phyloP scores from a whole-genome alignment of 2,888 invertebrate genomes.

The Fabriciana adippe region DNA sequence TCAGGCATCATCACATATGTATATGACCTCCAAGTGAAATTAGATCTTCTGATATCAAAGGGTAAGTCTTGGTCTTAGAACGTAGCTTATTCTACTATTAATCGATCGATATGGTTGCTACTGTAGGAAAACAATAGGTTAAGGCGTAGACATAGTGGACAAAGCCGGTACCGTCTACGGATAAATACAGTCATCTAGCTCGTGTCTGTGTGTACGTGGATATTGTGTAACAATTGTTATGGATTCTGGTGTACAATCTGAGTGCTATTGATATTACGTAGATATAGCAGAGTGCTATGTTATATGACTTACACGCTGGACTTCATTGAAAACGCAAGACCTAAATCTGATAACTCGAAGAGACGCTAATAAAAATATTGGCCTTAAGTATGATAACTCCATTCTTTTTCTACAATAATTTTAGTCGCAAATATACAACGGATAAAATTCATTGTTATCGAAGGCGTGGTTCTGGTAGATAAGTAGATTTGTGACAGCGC shows the following conservation, averaged over 20 bases:
- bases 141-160: constrained; percentile 78
- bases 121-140: constrained; percentile 69
- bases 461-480: constrained; percentile 78
- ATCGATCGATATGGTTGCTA: constrained; percentile 59
- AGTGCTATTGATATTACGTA: constrained; percentile 10
- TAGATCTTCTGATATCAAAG: no score
- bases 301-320: no score
- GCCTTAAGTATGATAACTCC: no score
- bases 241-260: constrained; percentile 16
- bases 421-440: constrained; percentile 61
- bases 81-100: constrained; percentile 44
- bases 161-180: constrained; percentile 70
- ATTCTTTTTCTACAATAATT: constrained; percentile 15
- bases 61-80: constrained; percentile 28
- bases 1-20: no score
- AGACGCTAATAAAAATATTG: no score
- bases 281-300: no score
- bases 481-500: constrained; percentile 80
- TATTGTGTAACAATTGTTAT: constrained; percentile 33
- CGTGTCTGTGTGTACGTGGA: constrained; percentile 53
- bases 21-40: no score
- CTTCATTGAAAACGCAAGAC: no score
- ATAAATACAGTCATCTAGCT: constrained; percentile 69
- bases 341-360: no score
- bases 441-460: constrained; percentile 55